phyloP scores from a whole-genome alignment of 2,113 vertebrate species.

The Indicator maculatus region DNA sequence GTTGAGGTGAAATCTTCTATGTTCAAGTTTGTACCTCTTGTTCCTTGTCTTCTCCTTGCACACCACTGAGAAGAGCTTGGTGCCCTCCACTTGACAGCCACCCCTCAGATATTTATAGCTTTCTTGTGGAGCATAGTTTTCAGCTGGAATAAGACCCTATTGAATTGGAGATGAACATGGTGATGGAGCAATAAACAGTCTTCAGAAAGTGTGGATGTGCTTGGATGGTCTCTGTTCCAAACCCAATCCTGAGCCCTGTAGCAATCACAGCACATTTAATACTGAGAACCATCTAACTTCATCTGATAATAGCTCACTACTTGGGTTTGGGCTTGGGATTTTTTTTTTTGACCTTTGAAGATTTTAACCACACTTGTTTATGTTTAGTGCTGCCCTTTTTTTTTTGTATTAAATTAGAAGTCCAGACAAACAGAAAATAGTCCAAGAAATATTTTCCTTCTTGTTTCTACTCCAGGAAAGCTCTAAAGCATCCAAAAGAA shows the following conservation, averaged over 20 bases:
- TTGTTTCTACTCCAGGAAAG: not conserved
- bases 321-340: not conserved
- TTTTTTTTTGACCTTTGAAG: not conserved
- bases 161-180: not conserved
- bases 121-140: too few species aligned
- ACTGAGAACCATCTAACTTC: not conserved
- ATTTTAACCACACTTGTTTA: not conserved
- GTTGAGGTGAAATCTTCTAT: too few species aligned
- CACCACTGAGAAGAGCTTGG: too few species aligned
- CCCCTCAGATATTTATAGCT: too few species aligned
- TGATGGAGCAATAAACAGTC: not conserved
- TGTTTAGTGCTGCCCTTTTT: not conserved
- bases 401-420: not conserved
- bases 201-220: not conserved
- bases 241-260: not conserved
- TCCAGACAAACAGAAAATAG: not conserved
- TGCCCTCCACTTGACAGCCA: too few species aligned
- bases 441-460: not conserved
- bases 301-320: not conserved
- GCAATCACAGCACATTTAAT: not conserved
- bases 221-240: not conserved
- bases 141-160: not conserved
- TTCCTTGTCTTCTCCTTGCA: too few species aligned
- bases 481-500: not conserved
- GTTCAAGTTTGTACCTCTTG: too few species aligned